These are phyloP conservation scores for Lasioglossum leucozonium DNA, from an alignment of 2,888 invertebrate species.

Conservation along the genomic window DNA sequence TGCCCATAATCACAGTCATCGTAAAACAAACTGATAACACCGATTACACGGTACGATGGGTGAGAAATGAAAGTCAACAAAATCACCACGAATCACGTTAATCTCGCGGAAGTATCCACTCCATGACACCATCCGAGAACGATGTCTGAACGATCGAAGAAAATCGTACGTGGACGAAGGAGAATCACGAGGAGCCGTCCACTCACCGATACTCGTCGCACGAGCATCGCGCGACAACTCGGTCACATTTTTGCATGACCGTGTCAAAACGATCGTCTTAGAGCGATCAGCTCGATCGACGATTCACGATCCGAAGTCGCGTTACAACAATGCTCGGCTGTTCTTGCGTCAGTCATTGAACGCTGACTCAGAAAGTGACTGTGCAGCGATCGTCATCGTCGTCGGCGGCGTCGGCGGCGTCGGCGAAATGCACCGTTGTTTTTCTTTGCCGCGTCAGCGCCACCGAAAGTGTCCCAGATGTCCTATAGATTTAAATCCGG, in stretches of 20 bases:
- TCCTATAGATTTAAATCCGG: conserved; percentile 52
- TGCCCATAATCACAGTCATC: background rate
- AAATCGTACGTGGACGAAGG: background rate
- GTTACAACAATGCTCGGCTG: conserved; percentile 23
- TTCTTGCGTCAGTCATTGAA: conserved; percentile 36
- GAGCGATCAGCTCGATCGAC: background rate
- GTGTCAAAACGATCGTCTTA: background rate
- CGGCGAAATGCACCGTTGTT: conserved; percentile 12
- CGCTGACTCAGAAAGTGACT: conserved; percentile 46
- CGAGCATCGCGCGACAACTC: background rate
- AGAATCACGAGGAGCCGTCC: background rate
- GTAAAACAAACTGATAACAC: background rate
- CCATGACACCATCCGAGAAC: background rate
- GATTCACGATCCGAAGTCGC: background rate
- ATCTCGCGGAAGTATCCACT: background rate
- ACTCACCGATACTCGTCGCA: background rate
- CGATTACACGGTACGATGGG: background rate
- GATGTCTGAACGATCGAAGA: background rate
- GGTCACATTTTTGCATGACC: background rate
- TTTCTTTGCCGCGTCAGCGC: conserved; percentile 21
- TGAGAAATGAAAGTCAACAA: background rate
- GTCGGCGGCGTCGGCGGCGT: background rate
- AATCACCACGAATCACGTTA: background rate
- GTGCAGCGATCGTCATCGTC: no score
- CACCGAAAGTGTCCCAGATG: conserved; percentile 59